Evolutionary conservation across 2,113 vertebrate genomes (phyloP), one percentile per base, ranked within the genome.

Genomic region (Ciconia stormi): DNA sequence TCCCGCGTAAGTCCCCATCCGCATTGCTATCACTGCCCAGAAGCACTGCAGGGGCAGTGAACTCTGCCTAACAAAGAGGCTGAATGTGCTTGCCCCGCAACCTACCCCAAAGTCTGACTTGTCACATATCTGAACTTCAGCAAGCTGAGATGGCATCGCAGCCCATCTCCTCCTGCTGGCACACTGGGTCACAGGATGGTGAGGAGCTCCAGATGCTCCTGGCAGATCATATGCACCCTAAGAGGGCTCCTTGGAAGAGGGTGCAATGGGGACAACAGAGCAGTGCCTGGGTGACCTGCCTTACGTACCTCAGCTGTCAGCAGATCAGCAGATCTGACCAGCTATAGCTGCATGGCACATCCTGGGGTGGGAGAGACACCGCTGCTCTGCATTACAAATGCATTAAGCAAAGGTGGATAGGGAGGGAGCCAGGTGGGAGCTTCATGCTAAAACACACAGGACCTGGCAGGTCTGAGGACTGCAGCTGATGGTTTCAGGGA

Each of bases 401-500:
- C 13, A 44, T 59, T 42, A 44, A 72, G 44, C 18, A 65, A 72
- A 93, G 49, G 25, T 18, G 19, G 44, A 21, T 42, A 38, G 62
- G 5, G 30, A 89, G 42, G 44, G 70, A 91, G 30, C 34, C 82
- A 61, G 34, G 78, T 79, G 81, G 50, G 61, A 90, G 19, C 82
- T 72, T 82, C 70, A 32, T 58, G 53, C 12, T 94, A 65, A 81
- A 93, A 70, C 42, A 66, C 78, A 90, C 70, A 90, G 62, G 58
- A 96, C 13, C 44, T 21, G 3, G 55, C 65, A 96, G 87, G 77
- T 82, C 61, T 84, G 42, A 94, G 70, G 65, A 36, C 63, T 91
- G 80, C 49, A 82, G 77, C 30, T 87, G 66, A 47, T n/a, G 36
- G 55, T 95, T 95, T 91, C 89, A 91, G 74, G 96, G 96, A 97